These are phyloP conservation scores for Vanacampus margaritifer DNA, from an alignment of 2,113 vertebrate genomes.

Conservation along the genomic window DNA sequence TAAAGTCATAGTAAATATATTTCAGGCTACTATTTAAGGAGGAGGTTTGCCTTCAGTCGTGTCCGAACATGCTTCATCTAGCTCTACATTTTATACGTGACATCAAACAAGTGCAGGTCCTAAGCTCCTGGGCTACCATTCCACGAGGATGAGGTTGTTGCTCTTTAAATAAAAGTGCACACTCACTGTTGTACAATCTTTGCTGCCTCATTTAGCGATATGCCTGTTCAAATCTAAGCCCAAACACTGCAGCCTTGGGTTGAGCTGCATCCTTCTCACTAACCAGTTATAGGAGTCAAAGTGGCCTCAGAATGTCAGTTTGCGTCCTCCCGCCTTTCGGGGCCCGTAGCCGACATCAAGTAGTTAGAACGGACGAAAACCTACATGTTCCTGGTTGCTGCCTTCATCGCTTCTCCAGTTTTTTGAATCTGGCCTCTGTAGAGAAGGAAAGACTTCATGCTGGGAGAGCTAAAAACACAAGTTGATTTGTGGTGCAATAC, in stretches of 20 bases:
- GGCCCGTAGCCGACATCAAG: conserved; percentile 24
- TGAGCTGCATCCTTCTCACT: conserved; percentile 28
- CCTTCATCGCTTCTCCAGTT: conserved; percentile 69
- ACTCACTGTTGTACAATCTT: background rate
- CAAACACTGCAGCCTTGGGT: conserved; percentile 19
- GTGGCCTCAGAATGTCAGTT: conserved; percentile 35
- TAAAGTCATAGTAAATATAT: background rate
- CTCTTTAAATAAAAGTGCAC: background rate
- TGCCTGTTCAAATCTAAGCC: conserved; percentile 20
- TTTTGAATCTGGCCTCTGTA: conserved; percentile 70
- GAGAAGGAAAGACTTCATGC: conserved; percentile 8
- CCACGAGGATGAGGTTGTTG: background rate
- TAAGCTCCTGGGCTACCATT: background rate
- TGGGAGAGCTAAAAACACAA: fast-evolving
- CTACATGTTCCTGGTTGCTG: conserved; percentile 16
- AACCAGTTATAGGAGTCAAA: conserved; percentile 28
- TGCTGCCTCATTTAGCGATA: conserved; percentile 7
- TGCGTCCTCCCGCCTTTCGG: conserved; percentile 33
- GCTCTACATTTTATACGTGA: background rate
- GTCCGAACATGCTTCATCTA: conserved; percentile 8
- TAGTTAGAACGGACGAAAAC: conserved; percentile 25
- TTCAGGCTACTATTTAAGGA: background rate
- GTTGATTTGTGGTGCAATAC: conserved; percentile 7
- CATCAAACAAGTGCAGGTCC: background rate
- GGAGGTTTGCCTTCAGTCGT: background rate